Conservation (phyloP, 2,113 vertebrate genomes). For the Leucosticte australis region DNA sequence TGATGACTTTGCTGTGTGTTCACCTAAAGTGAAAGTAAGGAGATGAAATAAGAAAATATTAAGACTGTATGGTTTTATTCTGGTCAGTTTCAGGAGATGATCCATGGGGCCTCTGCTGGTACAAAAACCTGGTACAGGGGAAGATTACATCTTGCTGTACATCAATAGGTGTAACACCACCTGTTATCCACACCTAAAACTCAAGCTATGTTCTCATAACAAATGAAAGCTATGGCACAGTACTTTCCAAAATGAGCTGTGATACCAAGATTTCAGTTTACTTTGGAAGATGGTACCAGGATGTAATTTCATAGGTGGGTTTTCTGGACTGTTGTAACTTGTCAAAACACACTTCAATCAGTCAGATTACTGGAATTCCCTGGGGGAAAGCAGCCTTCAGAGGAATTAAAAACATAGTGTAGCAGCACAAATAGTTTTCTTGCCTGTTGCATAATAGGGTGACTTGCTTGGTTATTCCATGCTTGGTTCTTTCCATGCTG, state of each 20-base stretch:
- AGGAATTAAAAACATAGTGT: background rate
- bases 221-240: background rate
- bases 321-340: slow-evolving; percentile 45
- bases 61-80: background rate
- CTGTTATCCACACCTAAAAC: background rate
- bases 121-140: background rate
- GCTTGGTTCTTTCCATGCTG: background rate
- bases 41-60: background rate
- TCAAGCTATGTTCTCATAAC: background rate
- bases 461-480: background rate
- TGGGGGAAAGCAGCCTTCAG: slow-evolving; percentile 31
- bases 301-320: slow-evolving; percentile 52
- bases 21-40: background rate
- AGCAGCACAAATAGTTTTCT: background rate
- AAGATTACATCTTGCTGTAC: background rate
- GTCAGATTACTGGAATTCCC: slow-evolving; percentile 54
- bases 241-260: background rate
- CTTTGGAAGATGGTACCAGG: slow-evolving; percentile 48
- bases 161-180: background rate
- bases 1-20: background rate
- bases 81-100: background rate
- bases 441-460: background rate
- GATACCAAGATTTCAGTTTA: slow-evolving; percentile 40
- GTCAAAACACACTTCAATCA: slow-evolving; percentile 48
- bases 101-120: background rate